Base-by-base conservation (phyloP, 2,797 vertebrate genomes). In the Aldrovandia affinis region DNA sequence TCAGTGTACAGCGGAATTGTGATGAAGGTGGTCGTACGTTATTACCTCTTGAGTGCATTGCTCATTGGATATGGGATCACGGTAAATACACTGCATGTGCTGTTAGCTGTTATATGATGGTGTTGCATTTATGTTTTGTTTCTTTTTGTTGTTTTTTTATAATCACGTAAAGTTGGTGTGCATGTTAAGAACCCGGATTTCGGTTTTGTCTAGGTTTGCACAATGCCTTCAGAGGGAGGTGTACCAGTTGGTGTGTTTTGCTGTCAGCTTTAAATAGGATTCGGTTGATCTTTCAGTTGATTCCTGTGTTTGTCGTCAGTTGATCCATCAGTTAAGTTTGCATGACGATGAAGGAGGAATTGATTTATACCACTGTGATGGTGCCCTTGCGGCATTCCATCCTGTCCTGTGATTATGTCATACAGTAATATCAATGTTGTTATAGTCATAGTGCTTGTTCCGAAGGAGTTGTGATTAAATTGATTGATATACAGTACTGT, bases 11-110 rank as follows among this genome's bases (percentile, higher is more conserved):
- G 42, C 8, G 42, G 73, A 77, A 8, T 77, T n/a, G 30, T 42
- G 78, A 85, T 85, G 84, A 77, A 85, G 80, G 68, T 44, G 28
- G 28, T 25, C 22, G 28, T 65, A 42, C 28, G 22, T 78, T 52
- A 59, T 78, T 63, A 4, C 80, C 68, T 81, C 42, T 42, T 82
- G 30, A 59, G 57, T 36, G 1, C 57, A 33, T 50, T 81, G 80
- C 70, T 85, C 25, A 61, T 75, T 12, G 84, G 68, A 50, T 36
- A n/a, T 59, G 80, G 54, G 20, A 10, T 78, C 20, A 30, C 68
- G 80, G 84, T 85, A 85, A 81, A 80, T 78, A 42, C n/a, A 18
- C 10, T 15, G 5, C 42, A 25, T 54, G 25, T 79, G 65, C 18
- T 22, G 50, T 63, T n/a, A 1, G 33, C 42, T 47, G 3, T 20